A percentile compares a stretch with the other conserved stretches of the same genome.
Conservation (phyloP, 2,888 invertebrate genomes). For the Macrophya alboannulata region DNA sequence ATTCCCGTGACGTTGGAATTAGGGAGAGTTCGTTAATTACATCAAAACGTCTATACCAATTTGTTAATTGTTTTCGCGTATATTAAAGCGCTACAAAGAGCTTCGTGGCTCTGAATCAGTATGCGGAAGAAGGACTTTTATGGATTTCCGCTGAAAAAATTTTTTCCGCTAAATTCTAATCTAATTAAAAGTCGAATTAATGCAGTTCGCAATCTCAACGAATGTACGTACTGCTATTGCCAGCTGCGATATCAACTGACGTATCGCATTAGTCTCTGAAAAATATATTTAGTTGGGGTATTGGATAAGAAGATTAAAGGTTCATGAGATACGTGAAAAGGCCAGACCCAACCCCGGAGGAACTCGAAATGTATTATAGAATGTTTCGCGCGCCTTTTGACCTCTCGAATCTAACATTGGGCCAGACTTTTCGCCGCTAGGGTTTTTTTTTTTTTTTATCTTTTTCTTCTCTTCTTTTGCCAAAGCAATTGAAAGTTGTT, state of each 20-base stretch:
- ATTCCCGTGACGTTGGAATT: background rate
- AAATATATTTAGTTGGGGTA: background rate
- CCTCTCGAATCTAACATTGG: background rate
- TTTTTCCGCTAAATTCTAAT: background rate
- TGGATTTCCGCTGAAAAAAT: background rate
- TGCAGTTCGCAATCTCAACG: background rate
- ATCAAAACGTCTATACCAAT: background rate
- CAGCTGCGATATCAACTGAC: background rate
- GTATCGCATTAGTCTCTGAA: background rate
- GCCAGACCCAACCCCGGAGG: background rate
- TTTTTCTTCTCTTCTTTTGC: background rate
- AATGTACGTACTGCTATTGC: background rate
- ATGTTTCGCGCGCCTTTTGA: background rate
- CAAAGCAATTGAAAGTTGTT: background rate
- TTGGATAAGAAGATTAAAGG: background rate
- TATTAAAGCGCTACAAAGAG: background rate
- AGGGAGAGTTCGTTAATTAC: background rate
- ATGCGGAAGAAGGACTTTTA: background rate
- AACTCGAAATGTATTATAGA: background rate
- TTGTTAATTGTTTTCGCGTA: conserved; percentile 19
- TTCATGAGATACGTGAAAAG: background rate
- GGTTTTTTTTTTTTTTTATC: background rate
- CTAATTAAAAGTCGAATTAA: background rate
- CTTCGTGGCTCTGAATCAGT: background rate
- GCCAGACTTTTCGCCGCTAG: background rate